Base-by-base conservation (phyloP, 2,797 vertebrate species). In the Tokudaia muenninki region DNA sequence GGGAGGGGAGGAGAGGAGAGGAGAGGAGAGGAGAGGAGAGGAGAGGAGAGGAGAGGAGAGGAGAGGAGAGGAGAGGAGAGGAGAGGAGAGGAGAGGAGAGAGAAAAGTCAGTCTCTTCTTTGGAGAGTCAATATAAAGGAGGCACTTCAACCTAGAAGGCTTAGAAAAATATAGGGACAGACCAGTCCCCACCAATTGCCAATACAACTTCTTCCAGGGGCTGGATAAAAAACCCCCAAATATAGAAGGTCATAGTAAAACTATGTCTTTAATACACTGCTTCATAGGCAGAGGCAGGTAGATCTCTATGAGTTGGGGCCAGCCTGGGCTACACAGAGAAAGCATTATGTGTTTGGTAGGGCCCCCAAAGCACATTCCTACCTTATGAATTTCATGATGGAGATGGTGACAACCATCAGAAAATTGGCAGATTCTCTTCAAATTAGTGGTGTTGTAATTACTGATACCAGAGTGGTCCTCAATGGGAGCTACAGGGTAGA, bases 391-490 rank as follows among this genome's bases (percentile, higher is more conserved):
- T 95, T 63, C n/a, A 24, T 41, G 37, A 59, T 65, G 8, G 52
- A 96, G 55, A 94, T 19, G 34, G 13, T 72, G 21, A 93, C 4
- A 24, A 52, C 67, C 16, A 95, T 26, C 8, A 94, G 19, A 97
- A 95, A 92, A 44, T 50, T 94, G 61, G 95, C 29, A 92, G 8
- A 52, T 72, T 78, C 65, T 92, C 81, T 95, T 92, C 41, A 92
- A 94, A 92, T 9, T 31, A 31, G 19, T 87, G 50, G 55, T 83
- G 14, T 37, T 31, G 19, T 47, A 83, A 87, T 91, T 92, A 87
- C 31, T 82, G 12, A 11, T 87, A 34, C 70, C 83, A 86, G 72
- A 91, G 21, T 59, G 50, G 65, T 95, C 21, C 65, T 87, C 67
- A 86, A 0, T 67, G 44, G 44, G 5, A 83, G 52, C 29, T 94